Conservation (phyloP, 2,113 vertebrate genomes). For the Struthidea cinerea region DNA sequence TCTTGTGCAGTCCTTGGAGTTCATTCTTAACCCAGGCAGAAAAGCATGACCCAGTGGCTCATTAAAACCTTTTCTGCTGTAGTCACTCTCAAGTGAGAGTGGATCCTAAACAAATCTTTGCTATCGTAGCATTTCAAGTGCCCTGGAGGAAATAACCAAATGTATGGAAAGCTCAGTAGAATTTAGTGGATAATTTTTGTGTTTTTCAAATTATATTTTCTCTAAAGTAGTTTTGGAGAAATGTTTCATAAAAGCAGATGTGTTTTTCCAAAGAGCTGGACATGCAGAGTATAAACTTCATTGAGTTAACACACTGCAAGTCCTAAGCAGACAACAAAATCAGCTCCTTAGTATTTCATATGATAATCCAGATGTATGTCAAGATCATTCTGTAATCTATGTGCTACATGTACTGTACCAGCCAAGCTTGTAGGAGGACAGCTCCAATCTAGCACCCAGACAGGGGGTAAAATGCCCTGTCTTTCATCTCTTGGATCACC, state of each 20-base stretch:
- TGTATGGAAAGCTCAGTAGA: not conserved
- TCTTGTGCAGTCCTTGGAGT: not conserved
- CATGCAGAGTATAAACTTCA: not conserved
- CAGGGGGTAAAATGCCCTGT: not conserved
- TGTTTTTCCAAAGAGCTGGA: not conserved
- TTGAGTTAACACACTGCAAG: not conserved
- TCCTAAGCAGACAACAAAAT: not conserved
- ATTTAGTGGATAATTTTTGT: not conserved
- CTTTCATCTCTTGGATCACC: not conserved
- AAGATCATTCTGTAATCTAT: not conserved
- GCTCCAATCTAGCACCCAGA: not conserved
- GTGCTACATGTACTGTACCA: not conserved
- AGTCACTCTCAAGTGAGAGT: not conserved
- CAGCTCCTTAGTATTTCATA: not conserved
- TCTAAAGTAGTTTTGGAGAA: not conserved
- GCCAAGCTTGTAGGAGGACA: not conserved
- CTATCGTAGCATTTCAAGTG: not conserved
- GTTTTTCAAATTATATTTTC: not conserved
- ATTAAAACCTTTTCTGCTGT: not conserved
- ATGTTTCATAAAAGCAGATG: not conserved
- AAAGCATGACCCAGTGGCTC: not conserved
- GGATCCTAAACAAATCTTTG: not conserved
- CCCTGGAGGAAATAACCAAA: not conserved
- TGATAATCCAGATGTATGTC: not conserved
- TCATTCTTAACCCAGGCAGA: not conserved